Conservation (phyloP, 2,797 vertebrate species). For the Coregonus suidteri region DNA sequence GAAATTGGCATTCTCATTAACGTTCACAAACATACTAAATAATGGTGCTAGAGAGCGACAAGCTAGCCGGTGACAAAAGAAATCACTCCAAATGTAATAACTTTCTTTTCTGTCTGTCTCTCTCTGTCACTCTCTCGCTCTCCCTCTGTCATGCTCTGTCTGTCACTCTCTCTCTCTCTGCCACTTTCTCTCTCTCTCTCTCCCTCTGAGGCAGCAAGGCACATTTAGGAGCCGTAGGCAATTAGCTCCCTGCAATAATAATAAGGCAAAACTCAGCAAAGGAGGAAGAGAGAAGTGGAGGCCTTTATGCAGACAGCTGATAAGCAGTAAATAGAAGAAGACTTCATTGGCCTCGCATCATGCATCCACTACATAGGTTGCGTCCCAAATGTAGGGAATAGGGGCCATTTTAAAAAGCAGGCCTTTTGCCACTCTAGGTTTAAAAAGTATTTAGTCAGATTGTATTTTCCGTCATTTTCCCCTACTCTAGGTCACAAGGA, state of each 20-base stretch:
- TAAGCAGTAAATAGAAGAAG: conserved; percentile 58
- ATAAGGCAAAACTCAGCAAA: conserved; percentile 54
- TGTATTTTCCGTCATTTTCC: too few relatives aligned
- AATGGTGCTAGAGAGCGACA: conserved; percentile 45
- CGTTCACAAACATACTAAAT: conserved; percentile 51
- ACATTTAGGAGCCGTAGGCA: conserved; percentile 57
- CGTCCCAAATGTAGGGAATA: neutral
- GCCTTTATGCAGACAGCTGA: conserved; percentile 72
- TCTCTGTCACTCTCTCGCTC: conserved; percentile 29
- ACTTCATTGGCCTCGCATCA: conserved; percentile 35
- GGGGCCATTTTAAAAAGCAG: neutral
- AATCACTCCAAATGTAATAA: conserved; percentile 28
- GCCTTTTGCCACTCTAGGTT: too few relatives aligned
- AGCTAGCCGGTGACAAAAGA: conserved; percentile 56
- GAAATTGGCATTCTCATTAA: conserved; percentile 45
- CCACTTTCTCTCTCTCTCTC: conserved; percentile 21
- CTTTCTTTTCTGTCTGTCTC: conserved; percentile 16
- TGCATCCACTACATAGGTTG: conserved; percentile 10
- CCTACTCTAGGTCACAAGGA: too few relatives aligned
- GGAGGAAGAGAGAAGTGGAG: conserved; percentile 46
- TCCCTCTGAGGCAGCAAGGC: conserved; percentile 37
- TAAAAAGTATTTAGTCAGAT: too few relatives aligned
- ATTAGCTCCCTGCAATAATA: conserved; percentile 63
- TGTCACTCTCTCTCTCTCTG: conserved; percentile 36
- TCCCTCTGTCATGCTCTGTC: conserved; percentile 1